Evolutionary conservation across 2,797 vertebrate genomes (phyloP), one percentile per base, ranked within the genome.

Genomic region (Cynopterus sphinx): DNA sequence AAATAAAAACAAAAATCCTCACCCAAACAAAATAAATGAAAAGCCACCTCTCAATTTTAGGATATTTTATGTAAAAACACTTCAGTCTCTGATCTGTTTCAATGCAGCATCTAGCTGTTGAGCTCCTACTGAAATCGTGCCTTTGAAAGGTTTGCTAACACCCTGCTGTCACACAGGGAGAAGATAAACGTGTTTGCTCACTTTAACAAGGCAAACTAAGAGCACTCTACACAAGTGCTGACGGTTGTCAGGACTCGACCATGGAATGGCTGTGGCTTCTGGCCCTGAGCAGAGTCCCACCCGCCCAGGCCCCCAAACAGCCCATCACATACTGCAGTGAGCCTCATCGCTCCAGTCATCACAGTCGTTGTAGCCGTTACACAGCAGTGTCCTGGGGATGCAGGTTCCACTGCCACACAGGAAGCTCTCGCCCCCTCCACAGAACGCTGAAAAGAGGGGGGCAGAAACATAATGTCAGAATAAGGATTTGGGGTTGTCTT

Each of bases 351-450:
- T 99, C 99, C 99, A 99, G 88, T 99, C 99, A 26, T 99, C 99
- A 26, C 99, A 99, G 98, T 99, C 99, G 0, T 99, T 99, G 98
- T 99, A 99, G 57, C 99, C 99, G 0, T 99, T 99, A 88, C 99
- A 99, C 78, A 99, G 99, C 81, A 99, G 98, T 90, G 99, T 99
- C 97, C 98, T 98, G 5, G 99, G 98, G 92, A 99, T 95, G 59
- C 99, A 99, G 91, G 99, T 97, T 39, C 99, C 99, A 0, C 98
- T 99, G 71, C 98, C 96, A 81, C 99, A 99, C 96, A 99, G 98
- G 90, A 99, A 99, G 97, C 98, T 98, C 88, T 99, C 99, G 0
- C 79, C 95, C 1, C 86, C 94, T 90, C 96, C 96, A 0, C 99
- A 99, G 19, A 99, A 96, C 9, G 97, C 99, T 98, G 6, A 4